phyloP scores from a whole-genome alignment of 2,797 vertebrate species.

The Sebastes steindachneri region DNA sequence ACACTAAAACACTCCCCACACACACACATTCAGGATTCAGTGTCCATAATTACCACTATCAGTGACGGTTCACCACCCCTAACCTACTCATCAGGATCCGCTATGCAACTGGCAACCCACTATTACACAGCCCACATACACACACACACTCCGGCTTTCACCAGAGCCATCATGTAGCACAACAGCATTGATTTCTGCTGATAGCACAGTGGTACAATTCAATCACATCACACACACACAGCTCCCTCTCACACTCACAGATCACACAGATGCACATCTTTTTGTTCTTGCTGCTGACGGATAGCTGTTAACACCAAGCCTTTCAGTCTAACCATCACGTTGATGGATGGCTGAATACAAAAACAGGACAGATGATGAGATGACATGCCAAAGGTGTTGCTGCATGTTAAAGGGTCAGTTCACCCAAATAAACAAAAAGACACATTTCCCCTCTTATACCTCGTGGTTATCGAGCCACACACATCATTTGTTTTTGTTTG shows the following conservation, averaged over 20 bases:
- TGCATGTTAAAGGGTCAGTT: neutral
- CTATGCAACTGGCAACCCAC: conserved; percentile 62
- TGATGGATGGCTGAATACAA: conserved; percentile 9
- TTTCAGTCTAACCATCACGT: conserved; percentile 2
- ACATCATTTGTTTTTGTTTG: neutral
- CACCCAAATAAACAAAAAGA: neutral
- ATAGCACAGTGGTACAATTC: conserved; percentile 64
- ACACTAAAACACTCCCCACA: conserved; percentile 21
- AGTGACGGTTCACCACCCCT: conserved; percentile 53
- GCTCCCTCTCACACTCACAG: neutral
- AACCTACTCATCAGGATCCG: conserved; percentile 60
- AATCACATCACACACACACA: conserved; percentile 41
- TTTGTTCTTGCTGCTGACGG: conserved; percentile 8
- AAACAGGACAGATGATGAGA: neutral
- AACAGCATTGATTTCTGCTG: conserved; percentile 69
- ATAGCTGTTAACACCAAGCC: conserved; percentile 3
- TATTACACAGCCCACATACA: conserved; percentile 61
- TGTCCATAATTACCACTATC: conserved; percentile 69
- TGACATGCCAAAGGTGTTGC: neutral
- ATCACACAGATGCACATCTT: conserved; percentile 9
- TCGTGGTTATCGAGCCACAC: rapidly evolving
- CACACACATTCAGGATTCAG: conserved; percentile 31
- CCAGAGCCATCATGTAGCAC: conserved; percentile 48
- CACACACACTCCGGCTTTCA: conserved; percentile 21
- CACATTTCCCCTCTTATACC: neutral